phyloP scores from a whole-genome alignment of 2,888 invertebrate genomes.

The Chrysodeixis includens region DNA sequence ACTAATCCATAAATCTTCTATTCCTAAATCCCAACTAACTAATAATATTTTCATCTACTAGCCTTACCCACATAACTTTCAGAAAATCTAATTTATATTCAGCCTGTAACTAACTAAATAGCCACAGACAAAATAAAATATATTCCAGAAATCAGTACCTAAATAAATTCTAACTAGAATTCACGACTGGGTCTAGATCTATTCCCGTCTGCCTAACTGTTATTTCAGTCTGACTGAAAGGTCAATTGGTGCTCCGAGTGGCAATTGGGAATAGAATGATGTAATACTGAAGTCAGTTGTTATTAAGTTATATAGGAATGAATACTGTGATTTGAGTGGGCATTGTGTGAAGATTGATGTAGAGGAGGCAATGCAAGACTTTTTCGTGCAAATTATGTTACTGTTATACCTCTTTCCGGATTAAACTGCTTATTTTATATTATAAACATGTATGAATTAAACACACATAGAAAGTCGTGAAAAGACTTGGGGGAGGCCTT shows the following conservation, averaged over 20 bases:
- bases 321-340: neutral
- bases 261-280: neutral
- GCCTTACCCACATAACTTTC: too few relatives aligned
- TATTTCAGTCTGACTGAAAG: slow-evolving; percentile 10
- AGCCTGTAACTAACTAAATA: neutral
- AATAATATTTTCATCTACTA: too few relatives aligned
- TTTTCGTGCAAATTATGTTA: too few relatives aligned
- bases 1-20: too few relatives aligned
- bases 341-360: neutral
- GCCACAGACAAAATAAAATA: neutral
- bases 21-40: too few relatives aligned
- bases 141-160: neutral
- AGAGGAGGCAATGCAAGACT: too few relatives aligned
- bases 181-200: slow-evolving; percentile 1
- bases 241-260: slow-evolving; percentile 6
- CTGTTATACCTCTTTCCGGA: too few relatives aligned
- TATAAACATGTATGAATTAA: too few relatives aligned
- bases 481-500: too few relatives aligned
- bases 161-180: neutral
- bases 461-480: too few relatives aligned
- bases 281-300: neutral
- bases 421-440: too few relatives aligned
- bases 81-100: too few relatives aligned
- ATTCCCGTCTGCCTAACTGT: neutral
- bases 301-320: neutral